Evolutionary conservation across 2,113 vertebrate genomes (phyloP).

Genomic region (Mastomys natalensis): DNA sequence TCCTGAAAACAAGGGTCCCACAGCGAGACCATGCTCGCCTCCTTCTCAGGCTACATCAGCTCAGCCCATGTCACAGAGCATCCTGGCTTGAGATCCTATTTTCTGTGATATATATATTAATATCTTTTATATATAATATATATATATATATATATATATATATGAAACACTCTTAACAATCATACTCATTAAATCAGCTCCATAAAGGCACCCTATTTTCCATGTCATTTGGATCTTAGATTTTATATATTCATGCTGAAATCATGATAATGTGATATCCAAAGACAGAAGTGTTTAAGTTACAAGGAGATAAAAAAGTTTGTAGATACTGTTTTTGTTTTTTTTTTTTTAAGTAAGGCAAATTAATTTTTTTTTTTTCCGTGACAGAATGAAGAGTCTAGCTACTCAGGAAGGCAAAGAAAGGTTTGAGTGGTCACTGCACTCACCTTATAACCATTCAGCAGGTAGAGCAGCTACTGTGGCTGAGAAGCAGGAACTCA

Average conservation of each 20-base stretch:
- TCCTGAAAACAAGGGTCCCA: fast-evolving
- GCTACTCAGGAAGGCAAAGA: neutral
- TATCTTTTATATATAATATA: too few relatives aligned
- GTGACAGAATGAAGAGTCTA: neutral
- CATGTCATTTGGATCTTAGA: neutral
- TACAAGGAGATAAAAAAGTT: neutral
- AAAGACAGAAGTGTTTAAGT: neutral
- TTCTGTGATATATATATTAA: neutral
- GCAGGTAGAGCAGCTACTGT: fast-evolving
- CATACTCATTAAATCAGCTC: neutral
- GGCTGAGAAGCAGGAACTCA: fast-evolving
- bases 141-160: neutral
- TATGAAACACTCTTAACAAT: neutral
- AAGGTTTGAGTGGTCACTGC: fast-evolving
- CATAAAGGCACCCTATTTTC: neutral
- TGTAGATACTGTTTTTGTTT: neutral
- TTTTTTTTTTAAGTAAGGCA: neutral
- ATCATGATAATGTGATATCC: neutral
- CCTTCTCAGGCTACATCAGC: neutral
- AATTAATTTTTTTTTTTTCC: neutral
- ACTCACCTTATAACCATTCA: neutral
- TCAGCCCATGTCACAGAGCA: too few relatives aligned
- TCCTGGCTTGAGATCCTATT: too few relatives aligned
- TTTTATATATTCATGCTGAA: neutral
- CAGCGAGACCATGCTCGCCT: fast-evolving